Evolutionary conservation across 2,113 vertebrate species (phyloP).

Genomic region (Heterochromis multidens): DNA sequence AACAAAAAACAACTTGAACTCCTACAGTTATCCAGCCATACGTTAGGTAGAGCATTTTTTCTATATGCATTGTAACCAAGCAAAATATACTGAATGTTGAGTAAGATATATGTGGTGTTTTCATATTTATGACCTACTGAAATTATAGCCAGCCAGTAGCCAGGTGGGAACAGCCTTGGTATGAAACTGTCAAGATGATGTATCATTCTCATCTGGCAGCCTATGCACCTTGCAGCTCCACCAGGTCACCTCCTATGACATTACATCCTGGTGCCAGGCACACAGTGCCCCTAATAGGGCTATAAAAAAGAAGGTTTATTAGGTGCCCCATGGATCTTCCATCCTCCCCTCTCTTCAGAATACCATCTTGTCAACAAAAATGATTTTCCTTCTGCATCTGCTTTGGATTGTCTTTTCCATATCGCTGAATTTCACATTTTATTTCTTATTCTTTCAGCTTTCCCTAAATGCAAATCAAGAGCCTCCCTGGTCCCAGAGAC

Average conservation of each 20-base stretch:
- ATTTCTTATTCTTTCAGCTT: neutral
- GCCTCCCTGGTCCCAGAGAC: neutral
- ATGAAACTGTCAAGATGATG: constrained; percentile 55
- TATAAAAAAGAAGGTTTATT: constrained; percentile 39
- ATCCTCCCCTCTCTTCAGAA: neutral
- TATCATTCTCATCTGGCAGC: constrained; percentile 51
- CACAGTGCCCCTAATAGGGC: constrained; percentile 30
- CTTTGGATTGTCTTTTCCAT: neutral
- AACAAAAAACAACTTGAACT: neutral
- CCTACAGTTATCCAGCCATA: neutral
- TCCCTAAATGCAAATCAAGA: neutral
- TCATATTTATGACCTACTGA: constrained; percentile 39
- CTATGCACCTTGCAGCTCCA: constrained; percentile 19
- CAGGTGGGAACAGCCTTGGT: constrained; percentile 31
- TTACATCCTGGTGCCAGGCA: constrained; percentile 56
- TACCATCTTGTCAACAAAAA: neutral
- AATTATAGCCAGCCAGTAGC: constrained; percentile 28
- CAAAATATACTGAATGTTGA: neutral
- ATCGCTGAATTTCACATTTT: neutral
- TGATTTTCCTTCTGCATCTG: neutral
- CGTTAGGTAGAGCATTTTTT: neutral
- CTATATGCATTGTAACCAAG: neutral
- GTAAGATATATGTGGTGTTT: neutral
- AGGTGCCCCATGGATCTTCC: neutral
- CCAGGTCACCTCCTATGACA: constrained; percentile 51